Base-by-base conservation (phyloP, 2,113 vertebrate species). In the Campylomormyrus numenius region DNA sequence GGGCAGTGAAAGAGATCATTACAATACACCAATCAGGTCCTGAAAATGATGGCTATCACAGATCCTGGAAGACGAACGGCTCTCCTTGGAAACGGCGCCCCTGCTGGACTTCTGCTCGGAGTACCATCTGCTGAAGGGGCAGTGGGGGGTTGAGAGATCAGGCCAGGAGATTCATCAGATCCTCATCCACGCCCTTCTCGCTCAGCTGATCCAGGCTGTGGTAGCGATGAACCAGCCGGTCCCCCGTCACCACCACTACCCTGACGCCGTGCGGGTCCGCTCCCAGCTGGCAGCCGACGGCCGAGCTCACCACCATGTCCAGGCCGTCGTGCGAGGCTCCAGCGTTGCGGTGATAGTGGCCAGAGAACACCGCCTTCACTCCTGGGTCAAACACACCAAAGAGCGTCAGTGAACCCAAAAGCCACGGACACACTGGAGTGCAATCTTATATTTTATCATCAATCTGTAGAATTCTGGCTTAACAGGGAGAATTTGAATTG, bases 271-370 rank as follows among this genome's bases (percentile, higher is more conserved):
- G 98, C 0, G 95, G 21, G 83, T 99, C 98, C 21, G 94, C 83
- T 15, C 98, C 98, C 85, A 99, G 93, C 93, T 99, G 98, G 93
- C 98, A 99, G 17, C 98, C 98, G 0, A 99, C 97, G 17, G 98
- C 98, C 0, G 98, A 99, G 5, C 97, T 98, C 92, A 99, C 97
- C 31, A 99, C 98, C 98, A 99, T 97, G 90, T 99, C 97, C 52
- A 99, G 93, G 89, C 95, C 95, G 77, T 88, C 93, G 93, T 97
- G 96, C 92, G 42, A 94, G 0, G 97, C 98, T 19, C 98, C 98
- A 0, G 98, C 98, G 86, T 99, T 99, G 80, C 97, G 94, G 5
- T 99, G 98, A 92, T 98, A 99, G 92, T 99, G 98, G 85, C 98
- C 98, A 0, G 97, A 96, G 95, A 99, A 99, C 27, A 99, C 97